Percentiles rank a stretch among this genome's conserved stretches.
Conservation (phyloP, 2,888 invertebrate species). For the Lepidocyrtinus sp. region DNA sequence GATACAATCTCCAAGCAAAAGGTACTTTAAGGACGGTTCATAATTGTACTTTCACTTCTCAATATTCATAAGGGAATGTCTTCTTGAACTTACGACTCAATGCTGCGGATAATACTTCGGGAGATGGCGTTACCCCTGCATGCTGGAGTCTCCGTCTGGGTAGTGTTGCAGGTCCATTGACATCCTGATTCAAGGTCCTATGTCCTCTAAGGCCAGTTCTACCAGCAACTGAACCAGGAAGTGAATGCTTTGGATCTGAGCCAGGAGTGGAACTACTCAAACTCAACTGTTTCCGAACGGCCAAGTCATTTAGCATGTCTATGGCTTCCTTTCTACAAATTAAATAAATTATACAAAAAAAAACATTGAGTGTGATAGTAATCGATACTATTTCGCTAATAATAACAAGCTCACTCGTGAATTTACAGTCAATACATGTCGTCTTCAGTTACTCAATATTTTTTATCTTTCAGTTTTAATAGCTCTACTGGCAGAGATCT, state of each 20-base stretch:
- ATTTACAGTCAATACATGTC: background rate
- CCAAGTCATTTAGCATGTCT: conserved; percentile 87
- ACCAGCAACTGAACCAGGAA: conserved; percentile 63
- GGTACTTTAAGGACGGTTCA: no score
- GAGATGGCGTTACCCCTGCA: conserved; percentile 67
- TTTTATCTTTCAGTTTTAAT: no score
- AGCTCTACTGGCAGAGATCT: no score
- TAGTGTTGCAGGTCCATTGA: conserved; percentile 67
- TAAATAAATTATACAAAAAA: background rate
- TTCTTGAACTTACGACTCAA: conserved; percentile 70
- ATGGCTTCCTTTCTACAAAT: conserved; percentile 81
- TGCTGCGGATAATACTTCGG: conserved; percentile 71
- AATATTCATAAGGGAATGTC: no score
- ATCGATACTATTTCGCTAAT: no score
- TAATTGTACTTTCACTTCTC: no score
- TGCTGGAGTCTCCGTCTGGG: conserved; percentile 64
- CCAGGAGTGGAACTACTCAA: conserved; percentile 74
- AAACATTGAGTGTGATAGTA: no score
- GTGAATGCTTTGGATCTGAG: conserved; percentile 64
- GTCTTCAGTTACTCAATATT: no score
- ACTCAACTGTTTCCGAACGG: conserved; percentile 82
- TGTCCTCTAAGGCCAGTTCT: conserved; percentile 59
- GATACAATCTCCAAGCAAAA: no score
- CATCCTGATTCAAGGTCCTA: conserved; percentile 57
- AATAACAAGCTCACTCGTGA: no score